phyloP scores from a whole-genome alignment of 2,797 vertebrate species.

The Acridotheres tristis region DNA sequence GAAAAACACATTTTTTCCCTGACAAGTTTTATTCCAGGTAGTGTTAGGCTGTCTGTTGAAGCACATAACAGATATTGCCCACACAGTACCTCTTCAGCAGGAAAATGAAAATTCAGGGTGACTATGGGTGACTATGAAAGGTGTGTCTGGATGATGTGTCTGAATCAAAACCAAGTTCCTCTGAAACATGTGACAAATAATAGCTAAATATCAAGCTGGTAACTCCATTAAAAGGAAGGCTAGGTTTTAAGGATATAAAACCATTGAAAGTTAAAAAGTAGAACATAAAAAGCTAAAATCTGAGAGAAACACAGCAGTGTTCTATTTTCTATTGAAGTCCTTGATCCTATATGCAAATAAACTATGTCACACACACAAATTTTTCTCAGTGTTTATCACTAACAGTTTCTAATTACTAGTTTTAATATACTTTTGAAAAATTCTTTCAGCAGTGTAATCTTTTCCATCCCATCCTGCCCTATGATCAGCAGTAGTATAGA shows the following conservation, averaged over 20 bases:
- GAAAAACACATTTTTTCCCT: not conserved
- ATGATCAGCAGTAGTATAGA: not conserved
- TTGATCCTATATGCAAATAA: not conserved
- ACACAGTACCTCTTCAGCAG: not conserved
- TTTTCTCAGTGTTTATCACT: not conserved
- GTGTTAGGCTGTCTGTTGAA: not conserved
- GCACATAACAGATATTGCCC: not conserved
- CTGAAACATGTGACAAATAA: not conserved
- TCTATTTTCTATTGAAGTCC: not conserved
- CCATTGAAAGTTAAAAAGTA: not conserved
- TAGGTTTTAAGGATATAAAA: not conserved
- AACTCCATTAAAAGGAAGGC: not conserved
- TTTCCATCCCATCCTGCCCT: not conserved
- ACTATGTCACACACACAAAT: rapidly evolving
- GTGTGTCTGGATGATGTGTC: not conserved
- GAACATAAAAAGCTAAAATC: not conserved
- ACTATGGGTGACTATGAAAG: not conserved
- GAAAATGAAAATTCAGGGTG: not conserved
- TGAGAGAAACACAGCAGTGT: not conserved
- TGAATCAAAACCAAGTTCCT: not conserved
- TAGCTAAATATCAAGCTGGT: not conserved
- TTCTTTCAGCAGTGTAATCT: not conserved
- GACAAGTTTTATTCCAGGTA: not conserved
- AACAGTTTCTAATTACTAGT: not conserved
- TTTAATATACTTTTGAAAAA: not conserved